Evolutionary conservation across 1,140 invertebrate genomes (phyloP).

Genomic region (Drosophila chauvacae): DNA sequence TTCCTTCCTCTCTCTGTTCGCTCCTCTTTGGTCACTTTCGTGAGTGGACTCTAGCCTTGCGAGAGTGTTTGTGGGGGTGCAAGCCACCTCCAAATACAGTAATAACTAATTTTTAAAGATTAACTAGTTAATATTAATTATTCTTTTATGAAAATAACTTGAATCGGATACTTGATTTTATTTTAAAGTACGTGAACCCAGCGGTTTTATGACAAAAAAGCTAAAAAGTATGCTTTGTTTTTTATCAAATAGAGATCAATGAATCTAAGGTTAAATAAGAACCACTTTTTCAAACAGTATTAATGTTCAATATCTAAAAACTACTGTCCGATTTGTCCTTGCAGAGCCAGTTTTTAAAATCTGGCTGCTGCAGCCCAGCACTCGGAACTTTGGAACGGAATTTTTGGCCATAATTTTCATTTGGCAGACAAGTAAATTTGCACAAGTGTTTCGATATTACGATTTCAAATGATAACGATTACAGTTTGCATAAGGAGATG

Average conservation of each 20-base stretch:
- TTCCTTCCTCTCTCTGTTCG: slow-evolving; percentile 1
- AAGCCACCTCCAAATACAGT: slow-evolving; percentile 22
- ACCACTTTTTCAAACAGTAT: not conserved
- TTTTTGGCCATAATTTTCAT: too few species aligned
- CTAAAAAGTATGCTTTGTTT: not conserved
- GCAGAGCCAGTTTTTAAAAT: too few species aligned
- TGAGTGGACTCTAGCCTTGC: slow-evolving; percentile 59
- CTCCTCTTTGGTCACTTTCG: slow-evolving; percentile 70
- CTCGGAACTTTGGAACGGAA: too few species aligned
- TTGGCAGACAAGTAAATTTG: too few species aligned
- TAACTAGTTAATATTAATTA: not conserved
- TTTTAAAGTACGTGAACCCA: not conserved
- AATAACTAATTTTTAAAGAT: not conserved
- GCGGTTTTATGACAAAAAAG: not conserved
- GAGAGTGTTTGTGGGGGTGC: slow-evolving; percentile 29
- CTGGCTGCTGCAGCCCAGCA: too few species aligned
- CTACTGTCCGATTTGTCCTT: too few species aligned
- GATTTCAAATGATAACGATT: too few species aligned
- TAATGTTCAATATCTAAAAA: not conserved
- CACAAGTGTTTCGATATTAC: too few species aligned
- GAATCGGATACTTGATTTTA: not conserved
- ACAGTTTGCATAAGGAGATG: too few species aligned
- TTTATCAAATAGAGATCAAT: not conserved
- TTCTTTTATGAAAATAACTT: not conserved
- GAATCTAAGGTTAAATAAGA: not conserved